Evolutionary conservation across 2,888 invertebrate genomes (phyloP), one percentile per base, ranked within the genome.

Genomic region (Apodemia hepburni): DNA sequence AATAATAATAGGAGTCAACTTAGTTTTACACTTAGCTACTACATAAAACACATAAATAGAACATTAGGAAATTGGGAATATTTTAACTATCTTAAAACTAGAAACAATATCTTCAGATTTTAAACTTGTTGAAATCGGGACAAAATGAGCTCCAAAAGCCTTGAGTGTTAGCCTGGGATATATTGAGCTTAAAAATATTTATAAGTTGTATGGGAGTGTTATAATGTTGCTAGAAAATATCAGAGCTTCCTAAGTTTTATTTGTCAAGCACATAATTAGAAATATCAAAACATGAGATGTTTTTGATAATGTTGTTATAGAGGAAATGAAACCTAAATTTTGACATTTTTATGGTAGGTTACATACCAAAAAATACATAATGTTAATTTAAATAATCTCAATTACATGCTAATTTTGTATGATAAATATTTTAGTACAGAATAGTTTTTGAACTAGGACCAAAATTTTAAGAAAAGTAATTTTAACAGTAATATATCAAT

Each of bases 381-480:
- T 54, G 12, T 54, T 54, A 54, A 54, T 22, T 54, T 27, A 54
- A 54, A 54, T 54, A 54, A 54, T 54, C 54, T 54, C 54, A 54
- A 54, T 54, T 54, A 54, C 22, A 54, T 54, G 15, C 22, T 27
- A 54, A 27, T 54, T 54, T 27, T 54, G 22, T 22, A 54, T 54
- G 54, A 54, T 54, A 12, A 49, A 54, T 54, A 54, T 54, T 54
- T 54, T 54, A 54, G 54, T 62, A 62, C 63, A 65, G 51, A 42
- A 59, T 64, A 58, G 49, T 62, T 63, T 66, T 76, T 75, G 71
- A 81, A 78, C 76, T 85, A 85, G 82, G 87, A 87, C 87, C 87
- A 89, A 85, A 61, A 79, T 81, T 81, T 78, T 81, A 82, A 78
- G 75, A 80, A 81, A 74, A 80, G 82, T 76, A 79, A 79, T 85